These are phyloP conservation scores for Brienomyrus longianalis DNA, from an alignment of 2,113 vertebrate species.

Conservation along the genomic window DNA sequence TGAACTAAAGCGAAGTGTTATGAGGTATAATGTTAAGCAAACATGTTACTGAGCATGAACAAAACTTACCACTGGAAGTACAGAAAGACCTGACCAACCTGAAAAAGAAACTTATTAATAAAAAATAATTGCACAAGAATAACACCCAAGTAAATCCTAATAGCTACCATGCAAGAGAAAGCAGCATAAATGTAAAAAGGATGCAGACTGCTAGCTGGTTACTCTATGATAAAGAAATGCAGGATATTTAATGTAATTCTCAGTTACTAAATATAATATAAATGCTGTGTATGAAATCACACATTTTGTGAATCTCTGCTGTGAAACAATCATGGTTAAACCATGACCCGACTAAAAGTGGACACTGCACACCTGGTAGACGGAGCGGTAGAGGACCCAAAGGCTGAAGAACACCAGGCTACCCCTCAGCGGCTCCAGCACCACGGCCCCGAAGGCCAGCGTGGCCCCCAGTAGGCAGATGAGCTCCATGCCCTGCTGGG, in stretches of 20 bases:
- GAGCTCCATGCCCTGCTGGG: constrained; percentile 79
- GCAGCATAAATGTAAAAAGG: background rate
- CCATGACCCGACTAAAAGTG: background rate
- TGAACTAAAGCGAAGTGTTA: background rate
- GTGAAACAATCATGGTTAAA: background rate
- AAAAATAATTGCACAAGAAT: background rate
- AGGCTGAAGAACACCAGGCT: constrained; percentile 72
- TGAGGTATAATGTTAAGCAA: background rate
- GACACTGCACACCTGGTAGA: constrained; percentile 62
- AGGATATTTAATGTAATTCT: background rate
- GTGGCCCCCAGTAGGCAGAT: constrained; percentile 68
- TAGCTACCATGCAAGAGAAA: background rate
- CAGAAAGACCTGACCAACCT: constrained; percentile 95
- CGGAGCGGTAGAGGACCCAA: constrained; percentile 70
- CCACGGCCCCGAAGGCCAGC: constrained; percentile 60
- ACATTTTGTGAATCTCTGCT: background rate
- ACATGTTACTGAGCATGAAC: background rate
- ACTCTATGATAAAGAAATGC: background rate
- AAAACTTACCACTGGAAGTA: constrained; percentile 95
- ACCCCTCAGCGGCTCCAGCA: constrained; percentile 61
- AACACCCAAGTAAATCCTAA: background rate
- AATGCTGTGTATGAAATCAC: background rate
- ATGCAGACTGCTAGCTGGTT: background rate
- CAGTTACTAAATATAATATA: background rate
- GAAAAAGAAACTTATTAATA: constrained; percentile 15